Base-by-base conservation (phyloP, 1,140 invertebrate genomes). In the Pissodes strobi region DNA sequence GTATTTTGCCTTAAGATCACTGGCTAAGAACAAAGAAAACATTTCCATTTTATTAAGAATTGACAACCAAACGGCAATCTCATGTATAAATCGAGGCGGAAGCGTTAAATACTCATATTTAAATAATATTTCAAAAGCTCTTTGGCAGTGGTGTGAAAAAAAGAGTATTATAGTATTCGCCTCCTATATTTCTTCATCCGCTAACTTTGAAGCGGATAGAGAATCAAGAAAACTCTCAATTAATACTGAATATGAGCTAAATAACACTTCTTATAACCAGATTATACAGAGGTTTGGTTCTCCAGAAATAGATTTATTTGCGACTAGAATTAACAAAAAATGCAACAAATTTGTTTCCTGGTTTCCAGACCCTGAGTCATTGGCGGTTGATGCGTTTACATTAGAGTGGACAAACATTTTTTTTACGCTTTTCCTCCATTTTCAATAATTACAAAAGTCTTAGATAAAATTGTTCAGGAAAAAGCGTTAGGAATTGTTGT, bases 371-470 rank as follows among this genome's bases (percentile, higher is more conserved):
- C 61, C 61, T 13, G 49, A 46, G 4, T 13, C 34, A 27, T 15
- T 72, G 68, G 30, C 67, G 23, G 59, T 74, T 8, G 72, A 74
- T 56, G 69, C 71, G 1, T 76, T 76, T 62, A 76, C 74, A 9
- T 15, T 75, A 2, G n/a, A 37, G 15, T 76, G 73, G 69, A 48
- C 12, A 41, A 9, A 18, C 5, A 10, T 17, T 17, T 15, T 34
- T 60, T 23, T 38, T 60, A 60, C 23, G 57, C 57, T 10, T 53
- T 52, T 38, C 65, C 72, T 6, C 73, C 70, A 17, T 71, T 75
- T 45, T 46, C 60, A 0, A 23, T 73, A 2, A 62, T 75, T 39
- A 64, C 41, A 19, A 46, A 30, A 43, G 45, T 51, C 5, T 39
- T 65, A 37, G 21, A 52, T 22, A 65, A 59, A 65, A 69, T 71